phyloP scores from a whole-genome alignment of 2,888 invertebrate species.

The Neoitamus cyanurus region DNA sequence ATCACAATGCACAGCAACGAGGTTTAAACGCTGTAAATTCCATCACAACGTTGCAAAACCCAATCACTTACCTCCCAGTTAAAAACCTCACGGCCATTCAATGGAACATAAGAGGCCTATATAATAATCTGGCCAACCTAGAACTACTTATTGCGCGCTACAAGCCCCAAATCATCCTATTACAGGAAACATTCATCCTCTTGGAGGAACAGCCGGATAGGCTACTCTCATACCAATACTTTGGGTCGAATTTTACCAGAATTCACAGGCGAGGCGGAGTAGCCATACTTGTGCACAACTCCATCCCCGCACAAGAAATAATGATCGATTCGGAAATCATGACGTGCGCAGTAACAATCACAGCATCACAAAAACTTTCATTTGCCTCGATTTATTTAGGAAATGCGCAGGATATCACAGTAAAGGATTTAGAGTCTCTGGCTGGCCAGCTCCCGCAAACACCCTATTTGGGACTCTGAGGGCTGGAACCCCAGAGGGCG shows the following conservation, averaged over 20 bases:
- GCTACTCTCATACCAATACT: background rate
- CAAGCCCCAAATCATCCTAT: background rate
- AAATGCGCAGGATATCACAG: background rate
- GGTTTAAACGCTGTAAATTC: too few species aligned
- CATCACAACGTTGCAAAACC: background rate
- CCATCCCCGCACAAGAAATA: background rate
- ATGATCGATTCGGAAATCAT: background rate
- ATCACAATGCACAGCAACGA: too few species aligned
- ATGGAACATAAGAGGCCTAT: background rate
- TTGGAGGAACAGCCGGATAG: background rate
- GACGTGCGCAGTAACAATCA: background rate
- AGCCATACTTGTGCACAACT: background rate
- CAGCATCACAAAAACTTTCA: background rate
- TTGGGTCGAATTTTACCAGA: background rate
- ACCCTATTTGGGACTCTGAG: too few species aligned
- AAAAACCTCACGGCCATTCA: background rate
- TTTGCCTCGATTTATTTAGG: background rate
- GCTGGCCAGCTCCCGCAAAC: background rate
- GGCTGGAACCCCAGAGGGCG: background rate
- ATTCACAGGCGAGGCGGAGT: background rate
- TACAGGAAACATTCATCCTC: too few species aligned
- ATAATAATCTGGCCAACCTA: background rate
- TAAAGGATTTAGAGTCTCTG: background rate
- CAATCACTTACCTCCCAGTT: background rate
- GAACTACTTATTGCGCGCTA: background rate